Evolutionary conservation across 2,113 vertebrate genomes (phyloP).

Genomic region (Salvelinus namaycush): DNA sequence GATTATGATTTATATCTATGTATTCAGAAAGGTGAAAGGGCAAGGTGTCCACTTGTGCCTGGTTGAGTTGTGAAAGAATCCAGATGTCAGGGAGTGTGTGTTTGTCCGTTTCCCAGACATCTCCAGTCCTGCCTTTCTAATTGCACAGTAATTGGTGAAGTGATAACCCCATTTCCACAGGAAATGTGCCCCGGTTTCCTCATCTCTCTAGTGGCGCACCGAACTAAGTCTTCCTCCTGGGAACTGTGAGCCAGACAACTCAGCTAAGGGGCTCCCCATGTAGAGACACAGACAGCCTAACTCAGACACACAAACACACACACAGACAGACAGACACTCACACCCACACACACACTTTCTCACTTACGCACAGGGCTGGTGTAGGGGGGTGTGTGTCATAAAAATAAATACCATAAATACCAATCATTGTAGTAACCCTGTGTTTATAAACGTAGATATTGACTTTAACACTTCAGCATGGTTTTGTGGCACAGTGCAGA

Average conservation of each 20-base stretch:
- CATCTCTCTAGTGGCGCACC: conserved; percentile 49
- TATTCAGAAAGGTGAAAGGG: conserved; percentile 50
- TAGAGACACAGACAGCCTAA: conserved; percentile 42
- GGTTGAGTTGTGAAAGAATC: conserved; percentile 62
- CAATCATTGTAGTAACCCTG: neutral
- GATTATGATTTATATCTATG: conserved; percentile 70
- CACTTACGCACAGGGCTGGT: neutral
- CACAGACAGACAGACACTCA: conserved; percentile 3
- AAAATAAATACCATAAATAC: too few species aligned
- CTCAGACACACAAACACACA: neutral
- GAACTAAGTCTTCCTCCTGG: conserved; percentile 63
- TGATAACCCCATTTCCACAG: conserved; percentile 79
- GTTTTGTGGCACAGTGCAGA: too few species aligned
- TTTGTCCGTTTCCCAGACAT: conserved; percentile 45
- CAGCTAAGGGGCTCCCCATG: conserved; percentile 50
- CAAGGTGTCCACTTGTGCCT: conserved; percentile 53
- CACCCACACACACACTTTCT: conserved; percentile 1
- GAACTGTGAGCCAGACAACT: conserved; percentile 66
- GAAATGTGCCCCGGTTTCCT: conserved; percentile 73
- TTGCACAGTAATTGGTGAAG: conserved; percentile 74
- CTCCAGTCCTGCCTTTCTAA: conserved; percentile 65
- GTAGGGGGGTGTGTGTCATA: too few species aligned
- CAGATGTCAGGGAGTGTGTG: conserved; percentile 49
- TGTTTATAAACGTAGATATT: neutral
- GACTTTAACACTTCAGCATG: too few species aligned